phyloP scores from a whole-genome alignment of 2,888 invertebrate species.

The Quadriops clusia region DNA sequence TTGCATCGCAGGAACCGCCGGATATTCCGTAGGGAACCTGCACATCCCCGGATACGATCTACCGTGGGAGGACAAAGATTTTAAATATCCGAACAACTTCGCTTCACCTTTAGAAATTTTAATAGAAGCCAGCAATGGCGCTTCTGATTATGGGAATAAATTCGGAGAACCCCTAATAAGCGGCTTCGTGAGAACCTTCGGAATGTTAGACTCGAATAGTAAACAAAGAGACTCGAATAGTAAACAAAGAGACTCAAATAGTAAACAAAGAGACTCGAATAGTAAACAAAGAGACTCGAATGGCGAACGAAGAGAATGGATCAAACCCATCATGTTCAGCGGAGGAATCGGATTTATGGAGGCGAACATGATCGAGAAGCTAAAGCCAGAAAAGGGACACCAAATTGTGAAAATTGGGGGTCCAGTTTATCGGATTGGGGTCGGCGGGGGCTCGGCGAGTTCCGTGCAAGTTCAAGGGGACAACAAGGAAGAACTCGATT shows the following conservation, averaged over 20 bases:
- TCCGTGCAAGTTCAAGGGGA: conserved; percentile 91
- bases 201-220: conserved; percentile 46
- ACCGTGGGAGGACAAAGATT: conserved; percentile 72
- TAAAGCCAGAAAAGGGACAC: conserved; percentile 70
- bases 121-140: conserved; percentile 94
- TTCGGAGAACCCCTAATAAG: conserved; percentile 92
- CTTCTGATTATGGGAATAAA: conserved; percentile 98
- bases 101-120: conserved; percentile 81
- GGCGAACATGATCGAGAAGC: conserved; percentile 66
- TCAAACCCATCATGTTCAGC: conserved; percentile 98
- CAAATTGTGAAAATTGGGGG: conserved; percentile 91
- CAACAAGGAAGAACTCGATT: conserved; percentile 77
- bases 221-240: too few species aligned
- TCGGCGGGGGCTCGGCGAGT: conserved; percentile 97
- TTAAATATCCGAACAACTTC: conserved; percentile 78
- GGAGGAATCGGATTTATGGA: conserved; percentile 91
- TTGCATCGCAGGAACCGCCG: conserved; percentile 91
- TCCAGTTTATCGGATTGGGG: conserved; percentile 94
- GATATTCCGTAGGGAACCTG: conserved; percentile 90
- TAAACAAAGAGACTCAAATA: too few species aligned
- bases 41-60: conserved; percentile 68
- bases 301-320: conserved; percentile 68
- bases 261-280: too few species aligned
- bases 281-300: too few species aligned
- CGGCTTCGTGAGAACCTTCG: conserved; percentile 89